Evolutionary conservation across 2,888 invertebrate species (phyloP).

Genomic region (Anagyrus pseudococci): DNA sequence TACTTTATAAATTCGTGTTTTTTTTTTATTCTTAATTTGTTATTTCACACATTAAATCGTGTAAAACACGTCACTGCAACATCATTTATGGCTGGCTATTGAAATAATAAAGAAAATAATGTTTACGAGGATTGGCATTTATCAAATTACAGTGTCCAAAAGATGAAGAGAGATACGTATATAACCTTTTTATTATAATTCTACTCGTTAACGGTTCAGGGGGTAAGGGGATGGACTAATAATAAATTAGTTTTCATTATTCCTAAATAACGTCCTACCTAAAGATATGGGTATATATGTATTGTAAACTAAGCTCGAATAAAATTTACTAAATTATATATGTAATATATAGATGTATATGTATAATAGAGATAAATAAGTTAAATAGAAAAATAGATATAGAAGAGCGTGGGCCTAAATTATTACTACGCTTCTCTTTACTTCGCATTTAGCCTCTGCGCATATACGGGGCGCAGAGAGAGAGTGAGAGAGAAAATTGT

Average conservation of each 20-base stretch:
- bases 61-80: conserved; percentile 32
- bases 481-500: not conserved
- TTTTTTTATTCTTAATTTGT: not conserved
- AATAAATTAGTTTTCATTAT: conserved; percentile 13
- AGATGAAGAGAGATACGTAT: conserved; percentile 54
- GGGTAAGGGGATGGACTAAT: conserved; percentile 49
- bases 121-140: conserved; percentile 47
- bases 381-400: conserved; percentile 29
- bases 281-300: not conserved
- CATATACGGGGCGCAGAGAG: not conserved
- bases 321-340: conserved; percentile 24
- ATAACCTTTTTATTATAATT: conserved; percentile 43
- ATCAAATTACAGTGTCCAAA: conserved; percentile 46
- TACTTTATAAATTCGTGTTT: not conserved
- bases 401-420: conserved; percentile 50
- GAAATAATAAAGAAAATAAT: conserved; percentile 11
- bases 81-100: conserved; percentile 26
- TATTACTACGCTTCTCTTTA: conserved; percentile 24
- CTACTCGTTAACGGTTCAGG: conserved; percentile 55
- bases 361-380: conserved; percentile 11
- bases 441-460: conserved; percentile 21
- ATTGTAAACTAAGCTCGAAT: conserved; percentile 20
- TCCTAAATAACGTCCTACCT: conserved; percentile 33
- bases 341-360: not conserved
- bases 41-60: not conserved